These are phyloP conservation scores for Menidia menidia DNA, from an alignment of 2,797 vertebrate genomes.

Conservation along the genomic window DNA sequence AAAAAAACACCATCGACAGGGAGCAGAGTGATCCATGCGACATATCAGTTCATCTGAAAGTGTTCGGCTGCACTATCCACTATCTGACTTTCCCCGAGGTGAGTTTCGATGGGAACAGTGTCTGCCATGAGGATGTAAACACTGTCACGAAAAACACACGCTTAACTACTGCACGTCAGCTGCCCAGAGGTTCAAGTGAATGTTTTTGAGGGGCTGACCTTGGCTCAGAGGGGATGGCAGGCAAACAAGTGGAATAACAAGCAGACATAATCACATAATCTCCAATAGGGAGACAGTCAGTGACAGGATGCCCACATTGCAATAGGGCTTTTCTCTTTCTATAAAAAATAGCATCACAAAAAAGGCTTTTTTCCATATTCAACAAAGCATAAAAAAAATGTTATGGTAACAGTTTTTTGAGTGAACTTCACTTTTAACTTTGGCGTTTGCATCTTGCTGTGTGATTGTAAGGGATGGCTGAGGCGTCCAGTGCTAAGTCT, in stretches of 20 bases:
- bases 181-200: slow-evolving; percentile 4
- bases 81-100: slow-evolving; percentile 10
- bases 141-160: slow-evolving; percentile 3
- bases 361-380: too few relatives aligned
- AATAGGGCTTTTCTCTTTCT: background rate
- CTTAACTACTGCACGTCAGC: slow-evolving; percentile 4
- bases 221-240: background rate
- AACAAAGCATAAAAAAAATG: slow-evolving; percentile 2
- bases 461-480: slow-evolving; percentile 32
- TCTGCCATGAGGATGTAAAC: slow-evolving; percentile 21
- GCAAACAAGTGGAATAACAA: slow-evolving; percentile 33
- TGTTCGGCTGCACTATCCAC: slow-evolving; percentile 10
- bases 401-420: slow-evolving; percentile 13
- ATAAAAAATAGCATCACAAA: too few relatives aligned
- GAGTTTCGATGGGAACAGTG: slow-evolving; percentile 20
- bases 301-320: background rate
- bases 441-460: slow-evolving; percentile 15
- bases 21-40: background rate
- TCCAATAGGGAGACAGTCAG: slow-evolving; percentile 2
- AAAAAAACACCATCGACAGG: slow-evolving; percentile 3
- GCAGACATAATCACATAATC: background rate
- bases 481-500: slow-evolving; percentile 66
- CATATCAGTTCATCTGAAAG: slow-evolving; percentile 4
- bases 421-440: slow-evolving; percentile 13
- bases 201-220: slow-evolving; percentile 11